Conservation (phyloP, 1,140 invertebrate genomes). For the Telenomus remus region DNA sequence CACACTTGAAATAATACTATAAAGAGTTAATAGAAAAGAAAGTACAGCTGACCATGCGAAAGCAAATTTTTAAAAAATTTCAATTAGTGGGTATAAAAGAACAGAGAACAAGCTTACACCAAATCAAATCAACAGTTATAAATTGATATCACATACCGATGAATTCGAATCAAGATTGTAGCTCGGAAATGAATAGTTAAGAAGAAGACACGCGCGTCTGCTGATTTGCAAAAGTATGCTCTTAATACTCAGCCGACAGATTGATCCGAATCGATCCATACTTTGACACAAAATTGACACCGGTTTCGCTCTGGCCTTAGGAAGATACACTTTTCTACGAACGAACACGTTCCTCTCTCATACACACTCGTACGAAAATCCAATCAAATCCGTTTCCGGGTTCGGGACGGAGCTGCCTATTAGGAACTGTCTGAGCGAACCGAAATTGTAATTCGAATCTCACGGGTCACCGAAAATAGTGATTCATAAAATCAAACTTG, state of each 20-base stretch:
- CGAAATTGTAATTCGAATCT: conserved; percentile 37
- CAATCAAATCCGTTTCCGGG: conserved; percentile 38
- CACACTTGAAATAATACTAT: conserved; percentile 22
- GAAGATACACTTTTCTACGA: conserved; percentile 25
- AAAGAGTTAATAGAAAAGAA: conserved; percentile 16
- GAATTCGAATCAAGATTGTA: conserved; percentile 28
- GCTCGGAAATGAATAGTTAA: neutral
- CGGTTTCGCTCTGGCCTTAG: conserved; percentile 19
- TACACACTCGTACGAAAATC: conserved; percentile 1
- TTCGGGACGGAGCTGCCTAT: conserved; percentile 58
- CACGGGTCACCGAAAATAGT: neutral
- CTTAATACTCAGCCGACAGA: neutral
- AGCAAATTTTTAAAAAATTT: conserved; percentile 13
- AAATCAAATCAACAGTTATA: neutral
- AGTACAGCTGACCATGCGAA: conserved; percentile 12
- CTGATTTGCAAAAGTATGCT: conserved; percentile 15
- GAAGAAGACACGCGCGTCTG: conserved; percentile 10
- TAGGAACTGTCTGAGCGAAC: conserved; percentile 59
- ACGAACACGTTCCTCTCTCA: conserved; percentile 5
- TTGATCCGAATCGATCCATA: conserved; percentile 9
- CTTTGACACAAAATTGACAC: conserved; percentile 56
- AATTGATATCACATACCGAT: conserved; percentile 3
- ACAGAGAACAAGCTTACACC: neutral
- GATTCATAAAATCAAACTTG: conserved; percentile 1
- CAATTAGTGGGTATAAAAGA: conserved; percentile 13